A percentile compares a stretch with the other conserved stretches of the same genome.
These are phyloP conservation scores for Atta cephalotes DNA, from an alignment of 1,140 invertebrate species.

Conservation along the genomic window DNA sequence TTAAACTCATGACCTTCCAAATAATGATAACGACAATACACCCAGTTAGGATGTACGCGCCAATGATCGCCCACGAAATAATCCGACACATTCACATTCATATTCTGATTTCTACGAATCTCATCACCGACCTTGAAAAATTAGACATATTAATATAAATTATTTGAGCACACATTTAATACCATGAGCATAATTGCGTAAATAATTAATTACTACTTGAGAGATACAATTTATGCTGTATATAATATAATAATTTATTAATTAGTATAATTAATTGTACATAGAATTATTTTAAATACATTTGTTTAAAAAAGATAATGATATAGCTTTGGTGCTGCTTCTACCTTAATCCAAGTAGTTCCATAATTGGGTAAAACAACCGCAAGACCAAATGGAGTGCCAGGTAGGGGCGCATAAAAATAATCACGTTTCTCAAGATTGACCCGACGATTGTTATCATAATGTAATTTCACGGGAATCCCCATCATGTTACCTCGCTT, in stretches of 20 bases:
- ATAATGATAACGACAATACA: constrained; percentile 95
- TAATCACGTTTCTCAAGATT: constrained; percentile 93
- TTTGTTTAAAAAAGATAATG: not conserved
- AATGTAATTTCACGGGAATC: constrained; percentile 92
- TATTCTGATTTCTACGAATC: constrained; percentile 89
- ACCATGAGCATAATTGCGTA: not conserved
- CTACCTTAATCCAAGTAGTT: constrained; percentile 90
- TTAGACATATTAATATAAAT: constrained; percentile 8
- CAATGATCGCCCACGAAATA: constrained; percentile 91
- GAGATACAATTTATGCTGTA: not conserved
- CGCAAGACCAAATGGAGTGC: constrained; percentile 95
- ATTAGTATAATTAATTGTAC: not conserved
- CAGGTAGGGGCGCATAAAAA: constrained; percentile 92
- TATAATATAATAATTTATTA: not conserved
- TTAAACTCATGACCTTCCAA: constrained; percentile 90
- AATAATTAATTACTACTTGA: not conserved
- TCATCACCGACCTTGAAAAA: constrained; percentile 88
- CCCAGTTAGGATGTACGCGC: constrained; percentile 96
- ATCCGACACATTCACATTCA: constrained; percentile 89
- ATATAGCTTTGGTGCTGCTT: not conserved
- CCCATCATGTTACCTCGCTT: constrained; percentile 88
- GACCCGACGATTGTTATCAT: constrained; percentile 93
- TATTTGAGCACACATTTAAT: not conserved
- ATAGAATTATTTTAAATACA: not conserved
- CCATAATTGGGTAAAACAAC: constrained; percentile 94